These are phyloP conservation scores for Oenanthe oenanthe DNA, from an alignment of 2,113 vertebrate species.

Conservation along the genomic window DNA sequence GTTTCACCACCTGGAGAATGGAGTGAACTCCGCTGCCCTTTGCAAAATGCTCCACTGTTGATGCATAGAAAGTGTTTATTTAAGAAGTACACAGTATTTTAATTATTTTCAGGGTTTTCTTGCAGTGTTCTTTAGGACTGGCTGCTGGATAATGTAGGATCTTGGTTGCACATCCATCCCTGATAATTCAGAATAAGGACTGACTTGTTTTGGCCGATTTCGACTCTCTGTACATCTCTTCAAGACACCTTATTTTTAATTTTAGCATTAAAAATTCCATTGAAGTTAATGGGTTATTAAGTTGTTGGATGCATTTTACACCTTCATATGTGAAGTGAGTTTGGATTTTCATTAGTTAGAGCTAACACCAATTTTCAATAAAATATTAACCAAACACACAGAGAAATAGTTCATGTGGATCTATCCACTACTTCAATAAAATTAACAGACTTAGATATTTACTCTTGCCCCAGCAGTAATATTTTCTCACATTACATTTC, in stretches of 20 bases:
- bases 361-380: conserved; percentile 79
- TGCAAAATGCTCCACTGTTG: not conserved
- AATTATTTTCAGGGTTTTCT: not conserved
- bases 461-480: conserved; percentile 70
- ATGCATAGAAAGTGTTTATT: not conserved
- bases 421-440: conserved; percentile 77
- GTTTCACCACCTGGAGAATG: not conserved
- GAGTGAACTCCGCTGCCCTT: not conserved
- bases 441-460: conserved; percentile 82
- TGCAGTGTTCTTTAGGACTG: not conserved
- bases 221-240: not conserved
- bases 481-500: conserved; percentile 78
- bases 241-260: not conserved
- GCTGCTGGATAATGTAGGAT: not conserved
- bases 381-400: conserved; percentile 83
- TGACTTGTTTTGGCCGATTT: not conserved
- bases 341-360: conserved; percentile 76
- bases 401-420: conserved; percentile 76
- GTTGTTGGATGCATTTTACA: conserved; percentile 73
- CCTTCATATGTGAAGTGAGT: conserved; percentile 59
- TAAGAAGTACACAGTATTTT: not conserved
- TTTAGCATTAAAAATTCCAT: not conserved
- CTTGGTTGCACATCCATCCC: not conserved
- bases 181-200: not conserved
- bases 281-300: conserved; percentile 72